Base-by-base conservation (phyloP, 2,797 vertebrate species). In the Spinus pinus region DNA sequence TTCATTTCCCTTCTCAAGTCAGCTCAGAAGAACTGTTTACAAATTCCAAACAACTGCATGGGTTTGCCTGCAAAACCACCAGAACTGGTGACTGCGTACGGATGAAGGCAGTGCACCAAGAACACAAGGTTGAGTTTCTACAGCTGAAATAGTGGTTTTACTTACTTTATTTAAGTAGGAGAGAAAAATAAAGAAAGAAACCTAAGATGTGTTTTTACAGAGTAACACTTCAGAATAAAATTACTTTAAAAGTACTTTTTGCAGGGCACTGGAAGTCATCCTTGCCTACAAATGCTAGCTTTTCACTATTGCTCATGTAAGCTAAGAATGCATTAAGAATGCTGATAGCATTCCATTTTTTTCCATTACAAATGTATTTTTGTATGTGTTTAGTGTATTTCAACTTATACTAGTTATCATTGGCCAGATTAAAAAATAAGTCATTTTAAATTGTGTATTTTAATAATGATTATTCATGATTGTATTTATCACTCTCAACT, bases 401-500 rank as follows among this genome's bases (percentile, higher is more conserved):
- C 30, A 39, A 87, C 15, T 88, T 46, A 35, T 20, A 73, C 22
- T 56, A 91, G 71, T 67, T 35, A 80, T 31, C 51, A 72, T 30
- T 84, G 78, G 62, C 20, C 88, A 91, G 88, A 49, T 73, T 84
- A 41, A 85, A 85, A 90, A 58, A 41, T 7, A 30, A 81, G 41
- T 74, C 15, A 90, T 93, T 91, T 96, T 95, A 94, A 93, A 84
- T 89, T 31, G 66, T 60, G 67, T 64, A 92, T 80, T 90, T 96
- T 87, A 96, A 95, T 93, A 77, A 96, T 78, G 74, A 78, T 92
- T 87, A 42, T 82, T 95, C 90, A 86, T 65, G 18, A 97, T 85
- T 90, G 88, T 95, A 95, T 86, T 86, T 94, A 88, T 91, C 83
- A 91, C 58, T 88, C 81, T 94, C 71, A 83, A 91, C 58, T 91